Evolutionary conservation across 2,888 invertebrate genomes (phyloP).

Genomic region (Salticus scenicus): DNA sequence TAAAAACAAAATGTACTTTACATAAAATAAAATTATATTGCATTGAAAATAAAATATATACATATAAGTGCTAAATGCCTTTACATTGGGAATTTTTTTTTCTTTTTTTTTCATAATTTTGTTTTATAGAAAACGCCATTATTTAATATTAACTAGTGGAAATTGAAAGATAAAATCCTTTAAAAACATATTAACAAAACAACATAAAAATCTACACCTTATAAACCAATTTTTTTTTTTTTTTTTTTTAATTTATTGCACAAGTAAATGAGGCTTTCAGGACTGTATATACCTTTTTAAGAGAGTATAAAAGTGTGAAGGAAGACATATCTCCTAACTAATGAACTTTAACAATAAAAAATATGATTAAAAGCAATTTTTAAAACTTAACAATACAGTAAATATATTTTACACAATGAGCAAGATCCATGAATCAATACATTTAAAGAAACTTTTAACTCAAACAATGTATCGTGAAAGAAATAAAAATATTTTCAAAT

Average conservation of each 20-base stretch:
- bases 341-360: conserved; percentile 45
- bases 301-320: conserved; percentile 27
- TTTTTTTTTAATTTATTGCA: conserved; percentile 55
- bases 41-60: too few species aligned
- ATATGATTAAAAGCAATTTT: conserved; percentile 39
- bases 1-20: background rate
- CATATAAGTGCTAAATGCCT: too few species aligned
- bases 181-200: conserved; percentile 50
- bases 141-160: conserved; percentile 31
- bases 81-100: too few species aligned
- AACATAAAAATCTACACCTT: conserved; percentile 53
- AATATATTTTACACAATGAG: conserved; percentile 36
- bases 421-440: background rate
- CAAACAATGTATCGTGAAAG: background rate
- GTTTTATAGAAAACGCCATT: too few species aligned
- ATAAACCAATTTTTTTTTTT: conserved; percentile 48
- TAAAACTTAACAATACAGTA: conserved; percentile 65
- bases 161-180: conserved; percentile 50
- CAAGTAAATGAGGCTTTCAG: conserved; percentile 60
- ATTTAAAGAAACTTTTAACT: background rate
- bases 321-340: conserved; percentile 36
- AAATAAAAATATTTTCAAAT: background rate
- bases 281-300: conserved; percentile 34
- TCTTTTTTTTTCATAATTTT: too few species aligned
- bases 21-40: too few species aligned